Evolutionary conservation across 2,797 vertebrate genomes (phyloP), one percentile per base, ranked within the genome.

Genomic region (Muscicapa striata): DNA sequence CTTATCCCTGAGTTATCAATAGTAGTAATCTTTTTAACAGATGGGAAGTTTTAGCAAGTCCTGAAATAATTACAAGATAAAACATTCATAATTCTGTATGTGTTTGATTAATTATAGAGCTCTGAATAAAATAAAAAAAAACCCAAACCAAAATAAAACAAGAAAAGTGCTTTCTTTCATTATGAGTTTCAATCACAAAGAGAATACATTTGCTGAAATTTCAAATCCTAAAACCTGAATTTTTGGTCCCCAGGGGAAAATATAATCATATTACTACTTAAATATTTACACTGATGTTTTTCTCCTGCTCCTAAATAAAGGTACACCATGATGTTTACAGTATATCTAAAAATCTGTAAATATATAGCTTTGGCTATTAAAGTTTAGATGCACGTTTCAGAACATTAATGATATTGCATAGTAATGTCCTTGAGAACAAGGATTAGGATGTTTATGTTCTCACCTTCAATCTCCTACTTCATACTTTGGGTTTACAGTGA

Each of bases 361-460:
- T 58, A 13, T 4, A 2, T 26, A 68, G 15, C 13, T 43, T 59
- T 8, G 4, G 7, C 5, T 70, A 54, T 64, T 67, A 74, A 54
- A 55, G 13, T 80, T 80, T 19, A 68, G 13, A 43, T 54, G 27
- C 7, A 55, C 1, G 1, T 36, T 87, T 89, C 64, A 73, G 30
- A 91, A 70, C 20, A 52, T 59, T 30, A 40, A 14, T 48, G 46
- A 80, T 87, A 75, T 23, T 40, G 36, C 45, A 23, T 6, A 87
- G 48, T 26, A 87, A 30, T 76, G 52, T 66, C 34, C 59, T 67
- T 85, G 29, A 87, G 68, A 87, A 49, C 11, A 34, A 54, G 32
- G 63, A 87, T 93, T 89, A 93, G 32, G 52, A 77, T 91, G 57
- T 76, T 92, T 94, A 49, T 40, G 27, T 89, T 86, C 79, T 93